These are phyloP conservation scores for Clarias magur DNA, from an alignment of 2,113 vertebrate genomes.

Conservation along the genomic window DNA sequence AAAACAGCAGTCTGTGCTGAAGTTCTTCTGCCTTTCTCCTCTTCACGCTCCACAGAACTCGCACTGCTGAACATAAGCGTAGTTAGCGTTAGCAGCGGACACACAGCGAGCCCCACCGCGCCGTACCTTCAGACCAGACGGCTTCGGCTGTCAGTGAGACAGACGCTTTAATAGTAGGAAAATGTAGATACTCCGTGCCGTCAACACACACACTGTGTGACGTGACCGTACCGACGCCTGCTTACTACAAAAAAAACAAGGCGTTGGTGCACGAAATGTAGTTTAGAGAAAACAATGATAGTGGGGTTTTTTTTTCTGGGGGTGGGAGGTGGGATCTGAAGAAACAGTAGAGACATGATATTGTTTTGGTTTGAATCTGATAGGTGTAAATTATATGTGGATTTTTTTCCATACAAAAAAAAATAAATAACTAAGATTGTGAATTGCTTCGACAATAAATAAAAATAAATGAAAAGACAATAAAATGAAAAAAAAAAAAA, in stretches of 20 bases:
- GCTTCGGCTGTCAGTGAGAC: slow-evolving; percentile 27
- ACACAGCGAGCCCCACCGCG: neutral
- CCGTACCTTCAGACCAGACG: slow-evolving; percentile 20
- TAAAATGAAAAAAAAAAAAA: too few species aligned
- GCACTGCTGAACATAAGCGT: neutral
- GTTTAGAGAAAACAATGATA: neutral
- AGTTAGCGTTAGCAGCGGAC: neutral
- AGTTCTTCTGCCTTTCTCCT: neutral
- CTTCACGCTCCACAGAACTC: neutral
- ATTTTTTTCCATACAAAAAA: neutral
- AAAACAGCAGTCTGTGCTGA: neutral
- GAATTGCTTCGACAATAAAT: slow-evolving; percentile 7
- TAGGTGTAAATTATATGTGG: slow-evolving; percentile 3
- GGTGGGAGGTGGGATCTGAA: neutral
- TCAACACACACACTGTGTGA: neutral
- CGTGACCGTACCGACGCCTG: neutral
- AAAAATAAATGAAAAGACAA: neutral
- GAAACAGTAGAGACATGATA: neutral
- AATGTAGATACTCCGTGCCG: neutral
- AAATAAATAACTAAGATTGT: neutral
- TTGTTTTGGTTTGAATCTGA: neutral
- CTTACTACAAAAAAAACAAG: neutral
- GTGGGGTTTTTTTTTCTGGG: neutral
- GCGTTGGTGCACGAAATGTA: neutral
- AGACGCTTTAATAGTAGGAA: neutral